A percentile compares a stretch with the other conserved stretches of the same genome.
Conservation (phyloP, 2,888 invertebrate species). For the Drosophila fungiperda region DNA sequence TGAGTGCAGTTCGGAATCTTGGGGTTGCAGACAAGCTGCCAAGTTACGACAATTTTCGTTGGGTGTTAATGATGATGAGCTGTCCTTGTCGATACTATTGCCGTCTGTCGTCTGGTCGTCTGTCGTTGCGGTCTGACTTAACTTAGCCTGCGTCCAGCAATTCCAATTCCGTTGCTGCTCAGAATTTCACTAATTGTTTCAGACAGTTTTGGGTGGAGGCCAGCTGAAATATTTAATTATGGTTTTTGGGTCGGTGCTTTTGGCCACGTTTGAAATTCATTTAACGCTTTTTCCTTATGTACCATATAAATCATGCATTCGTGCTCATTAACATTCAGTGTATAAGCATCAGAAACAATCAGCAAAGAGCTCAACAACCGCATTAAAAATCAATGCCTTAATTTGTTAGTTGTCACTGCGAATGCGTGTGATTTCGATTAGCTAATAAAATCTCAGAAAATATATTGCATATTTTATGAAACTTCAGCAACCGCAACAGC, state of each 20-base stretch:
- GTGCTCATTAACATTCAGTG: slow-evolving; percentile 25
- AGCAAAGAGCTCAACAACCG: slow-evolving; percentile 37
- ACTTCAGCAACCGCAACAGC: slow-evolving; percentile 21
- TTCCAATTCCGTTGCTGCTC: slow-evolving; percentile 18
- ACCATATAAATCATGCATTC: slow-evolving; percentile 8
- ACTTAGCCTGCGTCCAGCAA: slow-evolving; percentile 11
- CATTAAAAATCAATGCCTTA: slow-evolving; percentile 54
- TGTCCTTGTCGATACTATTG: slow-evolving; percentile 39
- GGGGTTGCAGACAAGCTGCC: slow-evolving; percentile 28
- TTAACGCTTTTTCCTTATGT: slow-evolving; percentile 6
- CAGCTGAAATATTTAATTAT: slow-evolving; percentile 74
- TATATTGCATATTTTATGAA: slow-evolving; percentile 65
- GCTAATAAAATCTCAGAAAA: slow-evolving; percentile 60
- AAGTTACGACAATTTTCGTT: slow-evolving; percentile 56
- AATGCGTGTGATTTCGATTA: slow-evolving; percentile 57
- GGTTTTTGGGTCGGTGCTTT: slow-evolving; percentile 40
- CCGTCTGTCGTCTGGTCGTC: background rate
- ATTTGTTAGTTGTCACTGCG: slow-evolving; percentile 46
- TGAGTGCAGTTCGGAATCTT: slow-evolving; percentile 3
- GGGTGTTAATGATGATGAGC: slow-evolving; percentile 69
- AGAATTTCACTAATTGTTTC: slow-evolving; percentile 66
- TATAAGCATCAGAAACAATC: slow-evolving; percentile 30
- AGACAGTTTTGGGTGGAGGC: slow-evolving; percentile 44
- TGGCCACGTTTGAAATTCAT: slow-evolving; percentile 23
- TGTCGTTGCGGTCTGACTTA: slow-evolving; percentile 28